phyloP scores from a whole-genome alignment of 2,888 invertebrate species.

The Rotaria magnacalcarata region DNA sequence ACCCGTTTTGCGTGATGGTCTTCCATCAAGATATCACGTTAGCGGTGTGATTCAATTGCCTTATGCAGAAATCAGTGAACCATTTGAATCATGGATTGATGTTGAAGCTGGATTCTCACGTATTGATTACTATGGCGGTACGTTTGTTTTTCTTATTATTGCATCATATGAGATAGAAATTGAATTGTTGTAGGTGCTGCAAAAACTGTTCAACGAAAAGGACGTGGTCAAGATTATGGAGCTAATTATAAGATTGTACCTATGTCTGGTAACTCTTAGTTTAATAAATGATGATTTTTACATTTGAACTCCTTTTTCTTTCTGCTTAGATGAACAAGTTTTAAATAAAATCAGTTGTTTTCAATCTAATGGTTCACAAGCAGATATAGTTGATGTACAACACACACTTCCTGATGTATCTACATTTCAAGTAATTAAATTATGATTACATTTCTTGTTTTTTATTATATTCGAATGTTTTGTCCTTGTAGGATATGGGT shows the following conservation, averaged over 20 bases:
- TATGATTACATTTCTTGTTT: not conserved
- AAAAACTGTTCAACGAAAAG: slow-evolving; percentile 26
- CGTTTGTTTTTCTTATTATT: not conserved
- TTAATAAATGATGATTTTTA: too few species aligned
- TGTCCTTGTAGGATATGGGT: slow-evolving; percentile 48
- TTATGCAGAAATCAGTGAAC: slow-evolving; percentile 85
- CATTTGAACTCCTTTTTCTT: not conserved
- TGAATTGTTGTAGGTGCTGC: not conserved
- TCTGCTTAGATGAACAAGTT: slow-evolving; percentile 9
- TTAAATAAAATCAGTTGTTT: slow-evolving; percentile 66
- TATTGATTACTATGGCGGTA: slow-evolving; percentile 84
- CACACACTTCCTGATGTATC: slow-evolving; percentile 75
- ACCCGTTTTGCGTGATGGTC: not conserved
- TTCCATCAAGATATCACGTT: slow-evolving; percentile 65
- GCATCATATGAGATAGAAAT: not conserved
- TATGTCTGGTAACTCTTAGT: not conserved
- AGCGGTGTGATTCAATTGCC: slow-evolving; percentile 78
- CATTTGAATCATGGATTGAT: slow-evolving; percentile 86
- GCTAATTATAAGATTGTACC: slow-evolving; percentile 31
- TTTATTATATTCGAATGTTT: not conserved
- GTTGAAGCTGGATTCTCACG: slow-evolving; percentile 71
- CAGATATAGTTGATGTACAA: slow-evolving; percentile 68
- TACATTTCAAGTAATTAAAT: slow-evolving; percentile 66
- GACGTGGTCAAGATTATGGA: slow-evolving; percentile 1
- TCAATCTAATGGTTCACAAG: slow-evolving; percentile 72